Base-by-base conservation (phyloP, 2,113 vertebrate genomes). In the Chiloscyllium plagiosum region DNA sequence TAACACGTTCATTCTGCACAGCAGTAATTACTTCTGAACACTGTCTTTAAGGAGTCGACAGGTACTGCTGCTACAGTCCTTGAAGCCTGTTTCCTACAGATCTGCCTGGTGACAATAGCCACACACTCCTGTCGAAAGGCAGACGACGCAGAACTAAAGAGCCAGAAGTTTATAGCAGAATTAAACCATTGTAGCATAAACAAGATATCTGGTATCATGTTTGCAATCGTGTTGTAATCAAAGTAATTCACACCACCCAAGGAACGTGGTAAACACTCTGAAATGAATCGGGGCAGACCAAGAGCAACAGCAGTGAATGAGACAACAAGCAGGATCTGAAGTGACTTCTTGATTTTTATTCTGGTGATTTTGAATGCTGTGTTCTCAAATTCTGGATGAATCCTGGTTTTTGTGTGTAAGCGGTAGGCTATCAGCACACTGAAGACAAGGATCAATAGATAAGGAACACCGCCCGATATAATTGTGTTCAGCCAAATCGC, bases 101-200 rank as follows among this genome's bases (percentile, higher is more conserved):
- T 20, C 0, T 19, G 65, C 2, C 33, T 22, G 61, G 61, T 66
- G 65, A 96, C 24, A 10, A 95, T 52, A 24, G 56, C 47, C 47
- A 52, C 5, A 17, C 70, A 95, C 50, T 96, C 96, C 20, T 80
- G 50, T 0, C 96, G 96, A 56, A 96, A 96, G 93, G 96, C 96
- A n/a, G 96, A 83, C 0, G 87, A 80, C 0, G 93, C 96, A 19
- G 93, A 92, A 15, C 50, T 95, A 65, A 95, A 96, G 5, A 96
- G 89, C 87, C 90, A 96, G 29, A 94, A 96, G 96, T 96, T 96
- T 37, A 96, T 95, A 3, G 96, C 96, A 5, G 96, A 96, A 37
- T 96, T 96, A 19, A 95, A 65, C 69, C 68, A 76, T 33, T 96
- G 87, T 42, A 96, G 72, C 96, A 96, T 96, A 68, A 94, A 78